phyloP scores from a whole-genome alignment of 2,797 vertebrate genomes.

The Catostomus latipinnis region DNA sequence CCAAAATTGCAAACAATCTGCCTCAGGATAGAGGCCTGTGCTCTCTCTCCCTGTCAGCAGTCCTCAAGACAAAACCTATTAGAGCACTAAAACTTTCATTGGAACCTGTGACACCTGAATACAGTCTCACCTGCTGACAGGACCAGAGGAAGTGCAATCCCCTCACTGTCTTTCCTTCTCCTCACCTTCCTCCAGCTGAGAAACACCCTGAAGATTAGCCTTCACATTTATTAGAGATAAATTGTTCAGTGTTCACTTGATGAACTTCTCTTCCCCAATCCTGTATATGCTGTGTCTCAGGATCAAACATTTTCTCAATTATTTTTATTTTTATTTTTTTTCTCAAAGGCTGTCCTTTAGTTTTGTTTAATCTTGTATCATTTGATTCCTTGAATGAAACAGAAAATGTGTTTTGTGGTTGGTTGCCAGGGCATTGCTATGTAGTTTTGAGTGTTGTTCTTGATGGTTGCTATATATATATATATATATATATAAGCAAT shows the following conservation, averaged over 20 bases:
- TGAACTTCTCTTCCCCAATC: background rate
- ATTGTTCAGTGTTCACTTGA: background rate
- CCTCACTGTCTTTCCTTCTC: background rate
- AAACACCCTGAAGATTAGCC: background rate
- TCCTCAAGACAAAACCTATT: background rate
- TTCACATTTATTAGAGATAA: background rate
- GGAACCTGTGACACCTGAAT: background rate
- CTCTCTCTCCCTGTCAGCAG: background rate
- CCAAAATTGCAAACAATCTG: background rate
- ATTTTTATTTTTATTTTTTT: too few relatives aligned
- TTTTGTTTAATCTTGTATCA: too few relatives aligned
- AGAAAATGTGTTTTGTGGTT: too few relatives aligned
- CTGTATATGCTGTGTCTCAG: too few relatives aligned
- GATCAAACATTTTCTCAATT: too few relatives aligned
- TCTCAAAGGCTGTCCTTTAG: too few relatives aligned
- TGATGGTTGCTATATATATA: too few relatives aligned
- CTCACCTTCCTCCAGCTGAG: background rate
- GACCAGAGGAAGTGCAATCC: background rate
- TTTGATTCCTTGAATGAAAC: too few relatives aligned
- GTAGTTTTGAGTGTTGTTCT: too few relatives aligned
- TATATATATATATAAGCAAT: too few relatives aligned
- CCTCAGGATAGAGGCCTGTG: background rate
- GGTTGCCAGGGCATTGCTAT: too few relatives aligned
- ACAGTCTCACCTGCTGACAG: background rate
- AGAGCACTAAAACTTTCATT: background rate